A percentile compares a stretch with the other conserved stretches of the same genome.
phyloP scores from a whole-genome alignment of 1,140 invertebrate genomes.

The Drosophila nikananu region DNA sequence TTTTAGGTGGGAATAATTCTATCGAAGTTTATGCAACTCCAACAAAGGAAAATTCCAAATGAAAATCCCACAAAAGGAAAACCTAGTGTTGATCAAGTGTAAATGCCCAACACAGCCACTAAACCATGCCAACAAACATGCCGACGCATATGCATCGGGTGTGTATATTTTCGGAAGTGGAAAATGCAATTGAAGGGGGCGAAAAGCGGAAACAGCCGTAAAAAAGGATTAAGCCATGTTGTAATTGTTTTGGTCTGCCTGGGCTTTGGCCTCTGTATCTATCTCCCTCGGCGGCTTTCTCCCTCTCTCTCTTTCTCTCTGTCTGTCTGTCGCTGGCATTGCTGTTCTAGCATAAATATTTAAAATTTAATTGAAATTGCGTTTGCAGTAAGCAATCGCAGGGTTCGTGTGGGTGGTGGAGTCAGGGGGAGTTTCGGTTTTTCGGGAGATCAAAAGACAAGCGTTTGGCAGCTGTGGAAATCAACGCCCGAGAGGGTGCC shows the following conservation, averaged over 20 bases:
- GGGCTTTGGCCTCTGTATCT: constrained; percentile 14
- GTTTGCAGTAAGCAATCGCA: constrained; percentile 46
- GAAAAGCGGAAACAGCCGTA: constrained; percentile 52
- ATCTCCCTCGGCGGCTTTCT: background rate
- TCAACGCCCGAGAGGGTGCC: constrained; percentile 70
- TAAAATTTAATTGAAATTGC: constrained; percentile 84
- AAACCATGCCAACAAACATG: constrained; percentile 29
- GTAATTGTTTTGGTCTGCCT: constrained; percentile 63
- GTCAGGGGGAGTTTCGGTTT: constrained; percentile 13
- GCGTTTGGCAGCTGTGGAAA: constrained; percentile 81
- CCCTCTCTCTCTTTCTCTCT: background rate
- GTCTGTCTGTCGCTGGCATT: constrained; percentile 23
- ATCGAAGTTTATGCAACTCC: constrained; percentile 32
- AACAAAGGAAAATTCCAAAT: constrained; percentile 33
- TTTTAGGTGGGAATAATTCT: constrained; percentile 19
- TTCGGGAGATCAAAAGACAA: constrained; percentile 77
- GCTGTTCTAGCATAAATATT: constrained; percentile 74
- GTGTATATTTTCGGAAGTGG: constrained; percentile 32
- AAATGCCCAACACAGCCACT: constrained; percentile 47
- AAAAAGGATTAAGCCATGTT: constrained; percentile 74
- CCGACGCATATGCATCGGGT: constrained; percentile 13
- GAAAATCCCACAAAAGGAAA: constrained; percentile 37
- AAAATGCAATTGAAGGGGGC: constrained; percentile 51
- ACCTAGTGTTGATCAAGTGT: constrained; percentile 45
- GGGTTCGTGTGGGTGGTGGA: background rate